These are phyloP conservation scores for Plectrocnemia conspersa DNA, from an alignment of 1,140 invertebrate species.

Conservation along the genomic window DNA sequence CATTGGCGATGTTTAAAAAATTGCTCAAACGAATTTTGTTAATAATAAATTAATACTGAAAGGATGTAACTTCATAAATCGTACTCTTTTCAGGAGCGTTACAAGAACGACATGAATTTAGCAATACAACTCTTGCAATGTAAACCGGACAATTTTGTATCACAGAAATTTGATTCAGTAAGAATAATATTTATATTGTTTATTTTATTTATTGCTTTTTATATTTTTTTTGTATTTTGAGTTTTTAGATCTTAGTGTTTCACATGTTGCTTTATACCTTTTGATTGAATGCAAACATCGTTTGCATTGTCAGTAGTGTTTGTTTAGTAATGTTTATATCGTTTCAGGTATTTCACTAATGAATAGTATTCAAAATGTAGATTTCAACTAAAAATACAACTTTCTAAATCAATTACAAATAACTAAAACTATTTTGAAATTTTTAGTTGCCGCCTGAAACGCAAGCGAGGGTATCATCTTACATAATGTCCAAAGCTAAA, in stretches of 20 bases:
- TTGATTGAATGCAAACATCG: no score
- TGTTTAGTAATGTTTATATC: background rate
- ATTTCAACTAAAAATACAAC: no score
- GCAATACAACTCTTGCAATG: slow-evolving; percentile 92
- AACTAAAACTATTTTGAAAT: no score
- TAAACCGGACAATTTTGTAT: slow-evolving; percentile 91
- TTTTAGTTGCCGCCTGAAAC: slow-evolving; percentile 83
- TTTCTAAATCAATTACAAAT: no score
- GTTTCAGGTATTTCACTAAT: background rate
- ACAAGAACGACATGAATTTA: slow-evolving; percentile 90
- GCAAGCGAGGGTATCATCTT: slow-evolving; percentile 80
- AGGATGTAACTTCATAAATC: no score
- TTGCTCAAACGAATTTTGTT: no score
- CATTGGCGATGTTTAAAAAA: no score
- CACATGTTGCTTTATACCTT: background rate
- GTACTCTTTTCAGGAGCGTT: slow-evolving; percentile 71
- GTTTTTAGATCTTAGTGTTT: slow-evolving; percentile 10
- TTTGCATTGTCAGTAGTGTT: slow-evolving; percentile 1
- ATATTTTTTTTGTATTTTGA: slow-evolving; percentile 11
- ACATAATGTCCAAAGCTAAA: slow-evolving; percentile 65
- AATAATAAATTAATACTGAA: no score
- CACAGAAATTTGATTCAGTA: slow-evolving; percentile 88
- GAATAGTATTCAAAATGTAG: background rate
- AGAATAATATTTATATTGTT: slow-evolving; percentile 45
- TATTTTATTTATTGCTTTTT: slow-evolving; percentile 33